These are phyloP conservation scores for roundworm (Caenorhabditis elegans) DNA, from an alignment of 1,140 invertebrate genomes.

Conservation along the genomic window WBcel235 BX284606.5:7696001-7696500, in stretches of 20 bases:
- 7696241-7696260: neutral
- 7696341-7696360: constrained; percentile 11
- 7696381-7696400: neutral
- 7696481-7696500: constrained; percentile 40
- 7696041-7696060: constrained; percentile 44
- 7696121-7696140: constrained; percentile 41
- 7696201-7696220: constrained; percentile 9
- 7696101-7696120: constrained; percentile 34
- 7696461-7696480: constrained; percentile 5
- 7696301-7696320: neutral
- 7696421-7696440: neutral
- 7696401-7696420: neutral
- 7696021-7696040: constrained; percentile 19
- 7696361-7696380: constrained; percentile 3
- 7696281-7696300: constrained; percentile 12
- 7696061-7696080: constrained; percentile 20
- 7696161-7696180: constrained; percentile 27
- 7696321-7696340: neutral
- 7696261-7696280: neutral
- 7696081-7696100: constrained; percentile 34
- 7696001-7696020: constrained; percentile 39
- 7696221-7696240: constrained; percentile 14
- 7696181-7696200: constrained; percentile 20
- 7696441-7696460: constrained; percentile 2
- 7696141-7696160: constrained; percentile 37